phyloP scores from a whole-genome alignment of 2,113 vertebrate genomes.

The Pseudorectes ferrugineus region DNA sequence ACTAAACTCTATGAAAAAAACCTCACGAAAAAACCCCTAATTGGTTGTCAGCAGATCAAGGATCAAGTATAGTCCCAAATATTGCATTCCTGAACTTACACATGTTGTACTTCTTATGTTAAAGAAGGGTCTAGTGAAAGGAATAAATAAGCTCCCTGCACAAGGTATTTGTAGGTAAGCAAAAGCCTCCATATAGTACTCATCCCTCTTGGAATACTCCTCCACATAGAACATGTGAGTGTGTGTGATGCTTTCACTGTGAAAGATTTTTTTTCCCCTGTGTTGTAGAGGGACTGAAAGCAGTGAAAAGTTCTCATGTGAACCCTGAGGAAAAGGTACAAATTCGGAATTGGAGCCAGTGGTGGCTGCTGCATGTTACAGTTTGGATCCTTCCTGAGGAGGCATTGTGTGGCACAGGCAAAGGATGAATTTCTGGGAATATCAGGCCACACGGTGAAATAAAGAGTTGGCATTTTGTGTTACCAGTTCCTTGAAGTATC shows the following conservation, averaged over 20 bases:
- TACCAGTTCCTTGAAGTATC: not conserved
- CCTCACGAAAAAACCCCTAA: rapidly evolving
- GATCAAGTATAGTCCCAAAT: not conserved
- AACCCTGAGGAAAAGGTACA: not conserved
- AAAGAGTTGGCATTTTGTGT: not conserved
- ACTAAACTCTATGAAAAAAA: not conserved
- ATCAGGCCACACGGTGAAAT: not conserved
- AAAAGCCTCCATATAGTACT: not conserved
- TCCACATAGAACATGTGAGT: rapidly evolving
- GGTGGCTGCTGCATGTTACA: not conserved
- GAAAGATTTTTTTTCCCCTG: not conserved
- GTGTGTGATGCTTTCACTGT: not conserved
- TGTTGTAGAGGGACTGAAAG: not conserved
- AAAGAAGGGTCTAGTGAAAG: not conserved
- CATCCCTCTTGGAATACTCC: not conserved
- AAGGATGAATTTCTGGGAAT: not conserved
- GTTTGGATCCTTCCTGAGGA: not conserved
- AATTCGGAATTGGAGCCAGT: not conserved
- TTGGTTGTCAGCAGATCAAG: not conserved
- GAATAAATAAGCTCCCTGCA: not conserved
- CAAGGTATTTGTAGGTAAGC: not conserved
- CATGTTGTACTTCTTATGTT: not conserved
- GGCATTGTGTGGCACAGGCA: not conserved
- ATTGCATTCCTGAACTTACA: not conserved
- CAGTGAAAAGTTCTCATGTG: not conserved